Conservation (phyloP, 30 jellyfish, hydroid and myxozoan species). For the Cassiopea xamachana region DNA sequence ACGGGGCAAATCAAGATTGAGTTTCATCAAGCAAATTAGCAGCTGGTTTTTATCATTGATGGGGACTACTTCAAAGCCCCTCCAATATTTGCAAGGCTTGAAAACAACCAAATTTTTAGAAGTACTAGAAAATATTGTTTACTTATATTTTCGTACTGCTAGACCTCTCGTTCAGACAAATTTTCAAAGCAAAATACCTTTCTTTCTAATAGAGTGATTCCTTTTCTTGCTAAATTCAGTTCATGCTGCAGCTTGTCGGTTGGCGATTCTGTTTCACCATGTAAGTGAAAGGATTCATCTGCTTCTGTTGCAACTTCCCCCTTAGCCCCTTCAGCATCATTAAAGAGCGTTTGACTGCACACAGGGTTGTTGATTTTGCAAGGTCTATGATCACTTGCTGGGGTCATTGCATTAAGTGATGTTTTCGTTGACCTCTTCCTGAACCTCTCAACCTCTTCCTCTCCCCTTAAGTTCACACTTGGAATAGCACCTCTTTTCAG, state of each 20-base stretch:
- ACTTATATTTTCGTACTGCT: not conserved
- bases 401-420: not conserved
- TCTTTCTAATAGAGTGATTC: too few relatives aligned
- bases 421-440: conserved; percentile 5
- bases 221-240: too few relatives aligned
- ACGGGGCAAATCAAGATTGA: conserved; percentile 5
- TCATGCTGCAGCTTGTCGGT: too few relatives aligned
- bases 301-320: too few relatives aligned
- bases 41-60: conserved; percentile 7
- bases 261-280: too few relatives aligned
- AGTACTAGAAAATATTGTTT: not conserved
- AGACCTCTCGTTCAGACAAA: not conserved
- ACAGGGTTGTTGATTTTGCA: not conserved
- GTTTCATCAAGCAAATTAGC: conserved; percentile 12
- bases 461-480: conserved; percentile 12
- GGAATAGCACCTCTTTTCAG: conserved; percentile 19
- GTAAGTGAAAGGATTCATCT: too few relatives aligned
- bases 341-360: not conserved
- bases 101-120: not conserved
- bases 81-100: conserved; percentile 10
- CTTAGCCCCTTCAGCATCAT: not conserved
- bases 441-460: conserved; percentile 5
- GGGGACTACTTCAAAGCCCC: not conserved
- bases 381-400: conserved; percentile 11
- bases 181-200: not conserved